Base-by-base conservation (phyloP, 2,113 vertebrate species). In the Phasianus colchicus region DNA sequence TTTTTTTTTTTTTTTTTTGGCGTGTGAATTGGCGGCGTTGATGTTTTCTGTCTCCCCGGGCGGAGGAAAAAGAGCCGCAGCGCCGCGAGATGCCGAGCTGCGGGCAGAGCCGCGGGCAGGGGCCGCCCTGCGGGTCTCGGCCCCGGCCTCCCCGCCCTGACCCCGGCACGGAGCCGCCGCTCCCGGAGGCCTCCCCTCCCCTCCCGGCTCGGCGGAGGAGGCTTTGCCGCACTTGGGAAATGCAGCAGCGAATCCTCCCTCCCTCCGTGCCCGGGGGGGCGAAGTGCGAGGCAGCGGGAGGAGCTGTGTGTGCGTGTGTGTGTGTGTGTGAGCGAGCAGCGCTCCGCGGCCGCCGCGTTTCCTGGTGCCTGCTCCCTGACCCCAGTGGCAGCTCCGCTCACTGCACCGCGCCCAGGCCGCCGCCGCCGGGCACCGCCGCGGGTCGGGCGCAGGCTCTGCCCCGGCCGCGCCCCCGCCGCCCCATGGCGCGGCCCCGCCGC, bases 291-390 rank as follows among this genome's bases (percentile, higher is more conserved):
- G 91, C 96, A 73, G 95, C 97, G 80, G 97, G 95, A 97, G 96
- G 95, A 95, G 97, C 95, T 74, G 76, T 65, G 80, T 30, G n/a
- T 73, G 54, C 29, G 54, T 89, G 93, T 89, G 90, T 76, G 75
- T 77, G 91, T 89, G 85, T 40, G 80, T 50, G 91, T 87, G 85
- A 29, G 95, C 71, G 91, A 86, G 91, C 89, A 89, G 96, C 74
- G 95, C 96, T 96, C 96, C 93, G 95, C 71, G 86, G 96, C 96
- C 92, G 97, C 97, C 96, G 96, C 83, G 97, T 97, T 98, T 98
- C 97, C 98, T 97, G 98, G 98, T 98, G 98, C 98, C 98, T 99
- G 98, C 98, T 99, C 98, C 98, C 98, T 99, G 99, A 98, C 98
- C 98, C 99, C 98, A 98, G 98, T 98, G 98, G 98, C 98, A 97